Conservation (phyloP, 2,888 invertebrate species). For the Aproaerema taeniolella region DNA sequence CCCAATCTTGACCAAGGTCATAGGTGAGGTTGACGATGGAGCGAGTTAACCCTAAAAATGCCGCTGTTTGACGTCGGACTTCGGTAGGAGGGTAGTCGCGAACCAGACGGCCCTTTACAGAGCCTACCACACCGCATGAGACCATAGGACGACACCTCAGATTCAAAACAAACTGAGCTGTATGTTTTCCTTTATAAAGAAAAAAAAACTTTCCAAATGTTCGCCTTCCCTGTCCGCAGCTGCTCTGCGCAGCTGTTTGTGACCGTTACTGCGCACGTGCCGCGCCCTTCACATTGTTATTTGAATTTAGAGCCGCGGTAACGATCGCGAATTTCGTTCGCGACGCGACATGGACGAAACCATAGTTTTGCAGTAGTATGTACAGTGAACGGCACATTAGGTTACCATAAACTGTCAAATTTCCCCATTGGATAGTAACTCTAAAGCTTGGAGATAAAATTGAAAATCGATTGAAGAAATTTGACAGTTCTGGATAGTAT, state of each 20-base stretch:
- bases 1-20: no score
- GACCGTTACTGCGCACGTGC: constrained; percentile 49
- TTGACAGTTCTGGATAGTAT: no score
- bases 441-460: not conserved
- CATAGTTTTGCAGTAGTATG: not conserved
- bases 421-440: not conserved
- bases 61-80: not conserved
- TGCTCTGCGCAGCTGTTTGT: constrained; percentile 57
- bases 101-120: not conserved
- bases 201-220: no score
- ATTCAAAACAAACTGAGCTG: no score
- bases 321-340: no score
- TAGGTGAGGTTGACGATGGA: no score
- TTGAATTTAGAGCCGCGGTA: not conserved
- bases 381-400: not conserved
- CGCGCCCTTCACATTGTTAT: constrained; percentile 18
- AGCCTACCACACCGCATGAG: not conserved
- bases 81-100: not conserved
- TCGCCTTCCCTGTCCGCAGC: constrained; percentile 45
- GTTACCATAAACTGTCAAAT: not conserved
- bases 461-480: no score
- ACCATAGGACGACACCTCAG: not conserved
- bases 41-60: not conserved
- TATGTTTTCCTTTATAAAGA: no score
- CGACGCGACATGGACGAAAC: no score